Base-by-base conservation (phyloP, 2,797 vertebrate genomes). In the Philypnodon macrostomus region DNA sequence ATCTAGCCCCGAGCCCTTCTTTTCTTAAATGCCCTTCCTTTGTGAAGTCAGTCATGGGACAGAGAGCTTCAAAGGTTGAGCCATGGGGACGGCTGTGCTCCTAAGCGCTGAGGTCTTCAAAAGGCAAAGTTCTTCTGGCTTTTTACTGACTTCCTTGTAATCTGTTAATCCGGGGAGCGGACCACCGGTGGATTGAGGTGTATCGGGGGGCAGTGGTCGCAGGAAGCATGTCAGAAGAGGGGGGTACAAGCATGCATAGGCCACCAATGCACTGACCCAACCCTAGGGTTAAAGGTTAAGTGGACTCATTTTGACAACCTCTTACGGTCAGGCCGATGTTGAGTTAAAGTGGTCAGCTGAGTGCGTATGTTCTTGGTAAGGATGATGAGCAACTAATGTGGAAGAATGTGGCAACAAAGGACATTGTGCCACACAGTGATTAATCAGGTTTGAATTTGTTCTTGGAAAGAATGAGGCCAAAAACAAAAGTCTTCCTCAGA, bases 121-220 rank as follows among this genome's bases (percentile, higher is more conserved):
- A 27, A 77, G 51, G 73, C 70, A 65, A 73, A 61, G 76, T 67
- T 63, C 49, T 54, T 46, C 50, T 47, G 66, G 58, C 67, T 85
- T 83, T 84, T 73, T 80, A n/a, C 70, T 63, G 73, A 70, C 71
- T 77, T 73, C n/a, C 72, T 63, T 88, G 85, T 88, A 85, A 88
- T 89, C 84, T 88, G 68, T 79, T 87, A 79, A 89, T 86, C 85
- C 53, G 23, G 17, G 31, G 68, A 65, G 77, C 40, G 70, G 67
- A 39, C 60, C 5, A 39, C 69, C 40, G 58, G 80, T 78, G 85
- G 60, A 68, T 69, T 53, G 74, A 77, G 75, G 75, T 63, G 69
- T 70, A 77, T 58, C 72, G 72, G 68, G n/a, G 60, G 59, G 75
- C 60, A 53, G 75, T 69, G 71, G 71, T 79, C 73, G 54, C 71